A percentile compares a stretch with the other conserved stretches of the same genome.
Evolutionary conservation across 92 coral and sea anemone genomes (phyloP).

Genomic region (Parazoanthus atlanticus): DNA sequence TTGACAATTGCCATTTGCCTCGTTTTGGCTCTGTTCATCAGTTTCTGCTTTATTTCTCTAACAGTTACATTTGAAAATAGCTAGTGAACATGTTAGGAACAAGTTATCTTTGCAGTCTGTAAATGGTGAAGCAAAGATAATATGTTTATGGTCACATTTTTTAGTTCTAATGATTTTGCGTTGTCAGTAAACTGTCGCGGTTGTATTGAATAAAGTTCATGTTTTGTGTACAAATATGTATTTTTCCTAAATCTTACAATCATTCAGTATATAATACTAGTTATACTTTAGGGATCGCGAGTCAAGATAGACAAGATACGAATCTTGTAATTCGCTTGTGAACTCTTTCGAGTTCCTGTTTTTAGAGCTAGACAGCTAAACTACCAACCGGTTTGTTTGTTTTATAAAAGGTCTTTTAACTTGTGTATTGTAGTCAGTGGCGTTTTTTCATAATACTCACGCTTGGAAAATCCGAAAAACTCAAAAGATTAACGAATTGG

Average conservation of each 20-base stretch:
- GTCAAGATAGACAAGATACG: neutral
- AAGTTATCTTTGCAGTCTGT: no score
- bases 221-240: no score
- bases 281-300: neutral
- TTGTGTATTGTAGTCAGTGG: neutral
- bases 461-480: neutral
- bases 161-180: no score
- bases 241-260: no score
- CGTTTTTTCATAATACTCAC: neutral
- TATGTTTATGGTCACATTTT: no score
- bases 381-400: no score
- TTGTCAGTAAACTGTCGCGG: no score
- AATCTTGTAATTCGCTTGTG: neutral
- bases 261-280: neutral
- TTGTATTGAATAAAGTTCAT: no score
- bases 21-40: neutral
- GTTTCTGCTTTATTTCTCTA: neutral
- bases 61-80: neutral
- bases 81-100: no score
- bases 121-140: neutral
- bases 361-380: neutral
- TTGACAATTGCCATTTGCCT: neutral
- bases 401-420: neutral
- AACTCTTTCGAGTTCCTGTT: neutral
- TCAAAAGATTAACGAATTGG: neutral